A percentile compares a stretch with the other conserved stretches of the same genome.
phyloP scores from a whole-genome alignment of 2,888 invertebrate genomes.

The Cataglyphis altisquamis region DNA sequence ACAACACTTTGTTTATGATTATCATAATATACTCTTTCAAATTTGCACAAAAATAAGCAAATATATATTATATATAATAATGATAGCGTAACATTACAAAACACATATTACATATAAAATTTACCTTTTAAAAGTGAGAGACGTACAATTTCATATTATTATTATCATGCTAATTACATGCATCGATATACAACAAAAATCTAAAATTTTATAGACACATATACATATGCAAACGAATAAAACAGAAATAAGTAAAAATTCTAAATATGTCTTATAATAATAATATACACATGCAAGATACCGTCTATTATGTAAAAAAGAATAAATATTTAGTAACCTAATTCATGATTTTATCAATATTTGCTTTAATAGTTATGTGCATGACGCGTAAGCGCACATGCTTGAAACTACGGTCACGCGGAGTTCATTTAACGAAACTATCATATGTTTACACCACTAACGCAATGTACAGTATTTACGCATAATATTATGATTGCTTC shows the following conservation, averaged over 20 bases:
- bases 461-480: neutral
- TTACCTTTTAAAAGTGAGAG: conserved; percentile 6
- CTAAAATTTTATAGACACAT: neutral
- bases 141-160: conserved; percentile 11
- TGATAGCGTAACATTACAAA: neutral
- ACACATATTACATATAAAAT: neutral
- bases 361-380: neutral
- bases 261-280: neutral
- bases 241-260: neutral
- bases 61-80: neutral
- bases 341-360: neutral
- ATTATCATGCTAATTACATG: conserved; percentile 13
- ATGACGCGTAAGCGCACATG: neutral
- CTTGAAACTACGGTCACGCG: neutral
- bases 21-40: neutral
- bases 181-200: conserved; percentile 19
- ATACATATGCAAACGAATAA: conserved; percentile 19
- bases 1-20: neutral
- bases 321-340: neutral
- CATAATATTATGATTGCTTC: neutral
- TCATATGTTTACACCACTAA: neutral
- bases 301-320: conserved; percentile 4
- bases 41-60: neutral
- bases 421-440: neutral
- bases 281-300: conserved; percentile 8